Conservation (phyloP, 2,113 vertebrate genomes). For the Petromus typicus region DNA sequence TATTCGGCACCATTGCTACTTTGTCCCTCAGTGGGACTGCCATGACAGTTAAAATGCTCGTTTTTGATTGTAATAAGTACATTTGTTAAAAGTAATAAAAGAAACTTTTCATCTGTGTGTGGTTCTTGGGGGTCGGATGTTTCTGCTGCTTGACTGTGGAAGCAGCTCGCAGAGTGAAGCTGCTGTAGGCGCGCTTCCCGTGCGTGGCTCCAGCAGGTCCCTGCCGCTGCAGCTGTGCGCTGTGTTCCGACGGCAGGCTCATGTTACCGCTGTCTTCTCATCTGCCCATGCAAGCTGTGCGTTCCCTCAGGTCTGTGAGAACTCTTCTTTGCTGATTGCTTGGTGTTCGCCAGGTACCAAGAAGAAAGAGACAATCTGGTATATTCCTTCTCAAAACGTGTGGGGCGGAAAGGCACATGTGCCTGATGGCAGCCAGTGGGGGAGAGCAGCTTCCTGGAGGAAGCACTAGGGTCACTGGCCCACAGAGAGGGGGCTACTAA, state of each 20-base stretch:
- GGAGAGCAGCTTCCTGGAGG: not conserved
- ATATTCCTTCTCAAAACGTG: not conserved
- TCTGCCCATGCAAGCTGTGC: not conserved
- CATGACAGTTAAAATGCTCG: constrained; percentile 15
- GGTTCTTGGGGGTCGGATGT: not conserved
- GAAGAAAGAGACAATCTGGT: not conserved
- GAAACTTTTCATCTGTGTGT: not conserved
- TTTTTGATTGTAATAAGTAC: not conserved
- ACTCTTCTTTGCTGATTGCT: not conserved
- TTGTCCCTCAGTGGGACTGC: constrained; percentile 37
- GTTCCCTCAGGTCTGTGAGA: not conserved
- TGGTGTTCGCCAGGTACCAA: not conserved
- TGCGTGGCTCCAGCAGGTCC: too few relatives aligned
- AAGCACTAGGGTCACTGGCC: not conserved
- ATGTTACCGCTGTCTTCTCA: not conserved
- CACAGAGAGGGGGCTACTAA: not conserved
- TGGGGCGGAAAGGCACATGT: not conserved
- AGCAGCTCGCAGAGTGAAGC: not conserved
- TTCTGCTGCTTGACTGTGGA: not conserved
- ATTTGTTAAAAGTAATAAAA: constrained; percentile 34
- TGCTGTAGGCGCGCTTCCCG: not conserved
- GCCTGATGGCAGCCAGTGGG: fast-evolving
- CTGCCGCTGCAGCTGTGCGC: too few relatives aligned
- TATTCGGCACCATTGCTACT: constrained; percentile 52
- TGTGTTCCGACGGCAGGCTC: not conserved